Evolutionary conservation across 2,797 vertebrate species (phyloP).

Genomic region (Schizopygopsis malacanthus): DNA sequence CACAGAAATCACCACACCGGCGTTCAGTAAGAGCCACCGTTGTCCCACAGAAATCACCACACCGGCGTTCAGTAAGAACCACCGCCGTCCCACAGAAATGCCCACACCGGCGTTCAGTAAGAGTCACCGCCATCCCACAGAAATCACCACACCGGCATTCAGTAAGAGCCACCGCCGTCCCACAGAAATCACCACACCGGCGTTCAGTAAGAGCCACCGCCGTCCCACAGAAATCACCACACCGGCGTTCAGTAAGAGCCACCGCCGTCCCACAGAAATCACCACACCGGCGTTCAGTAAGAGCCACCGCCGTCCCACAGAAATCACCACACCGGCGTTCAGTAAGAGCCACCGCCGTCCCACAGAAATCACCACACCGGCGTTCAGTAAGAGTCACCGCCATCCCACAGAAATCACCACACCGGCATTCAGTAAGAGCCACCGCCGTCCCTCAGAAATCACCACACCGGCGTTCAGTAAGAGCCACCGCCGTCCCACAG

Average conservation of each 20-base stretch:
- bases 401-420: slow-evolving; percentile 32
- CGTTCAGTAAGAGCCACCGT: slow-evolving; percentile 11
- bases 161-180: slow-evolving; percentile 17
- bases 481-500: too few relatives aligned
- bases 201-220: slow-evolving; percentile 11
- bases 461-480: too few relatives aligned
- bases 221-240: slow-evolving; percentile 32
- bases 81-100: slow-evolving; percentile 7
- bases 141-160: slow-evolving; percentile 28
- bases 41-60: slow-evolving; percentile 32
- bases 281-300: slow-evolving; percentile 31
- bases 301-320: slow-evolving; percentile 10
- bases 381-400: slow-evolving; percentile 13
- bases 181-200: slow-evolving; percentile 24
- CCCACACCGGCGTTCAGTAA: slow-evolving; percentile 31
- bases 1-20: slow-evolving; percentile 30
- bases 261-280: slow-evolving; percentile 16
- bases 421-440: slow-evolving; percentile 24
- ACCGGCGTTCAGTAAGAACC: slow-evolving; percentile 24
- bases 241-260: slow-evolving; percentile 24
- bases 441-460: too few relatives aligned
- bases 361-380: slow-evolving; percentile 30
- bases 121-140: slow-evolving; percentile 16
- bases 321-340: slow-evolving; percentile 28
- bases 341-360: slow-evolving; percentile 18